Base-by-base conservation (phyloP, 2,113 vertebrate species). In the Anarhynchus alexandrinus region DNA sequence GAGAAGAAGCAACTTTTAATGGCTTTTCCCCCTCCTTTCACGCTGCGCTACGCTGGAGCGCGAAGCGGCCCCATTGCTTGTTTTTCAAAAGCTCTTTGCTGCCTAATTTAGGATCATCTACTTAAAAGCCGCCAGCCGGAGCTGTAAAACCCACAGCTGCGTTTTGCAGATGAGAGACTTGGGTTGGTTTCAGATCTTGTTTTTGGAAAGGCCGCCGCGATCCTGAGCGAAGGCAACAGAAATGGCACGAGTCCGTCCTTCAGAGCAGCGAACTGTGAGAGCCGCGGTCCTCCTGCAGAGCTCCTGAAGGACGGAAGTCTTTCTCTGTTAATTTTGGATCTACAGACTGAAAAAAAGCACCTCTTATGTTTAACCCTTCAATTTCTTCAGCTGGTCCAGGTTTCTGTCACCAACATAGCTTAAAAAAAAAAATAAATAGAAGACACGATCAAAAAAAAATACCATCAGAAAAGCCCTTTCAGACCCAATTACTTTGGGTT, bases 21-120 rank as follows among this genome's bases (percentile, higher is more conserved):
- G 38, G 47, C 25, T 67, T 69, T 23, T 11, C 34, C 43, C 42
- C 0, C 0, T n/a, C 58, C 43, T 26, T 47, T n/a, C 67, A 10
- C 20, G 0, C 38, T 2, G 38, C 1, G 9, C 52, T 7, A 2
- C 1, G 2, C 34, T 6, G 43, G 20, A 29, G 69, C 1, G 12
- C 4, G 4, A 49, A 65, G 64, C 64, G n/a, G 34, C 43, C 47
- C 62, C 10, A 0, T n/a, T 27, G 22, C 52, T 87, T 18, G 21
- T 29, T 55, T 76, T 55, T 55, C 71, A 22, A 40, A 55, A 83
- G 38, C 52, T 42, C 16, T 66, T 86, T 77, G 57, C 64, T 82
- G 74, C 58, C n/a, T 4, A 9, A 47, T 80, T 90, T 32, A 42
- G 86, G 47, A 26, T 47, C 0, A 0, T 16, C 40, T 25, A 1